These are phyloP conservation scores for Grantiella picta DNA, from an alignment of 2,113 vertebrate species.

Conservation along the genomic window DNA sequence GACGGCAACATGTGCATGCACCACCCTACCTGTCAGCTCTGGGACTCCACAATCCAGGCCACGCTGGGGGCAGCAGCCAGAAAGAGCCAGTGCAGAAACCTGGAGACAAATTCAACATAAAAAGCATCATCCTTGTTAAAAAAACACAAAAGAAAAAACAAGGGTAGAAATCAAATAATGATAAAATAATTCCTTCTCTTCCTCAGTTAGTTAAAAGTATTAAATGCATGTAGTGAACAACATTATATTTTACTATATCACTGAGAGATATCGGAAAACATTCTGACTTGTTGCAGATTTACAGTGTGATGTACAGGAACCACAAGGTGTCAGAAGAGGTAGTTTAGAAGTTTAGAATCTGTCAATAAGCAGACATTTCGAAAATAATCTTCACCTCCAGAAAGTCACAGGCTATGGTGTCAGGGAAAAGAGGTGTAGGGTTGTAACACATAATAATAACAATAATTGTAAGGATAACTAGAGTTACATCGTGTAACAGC, in stretches of 20 bases:
- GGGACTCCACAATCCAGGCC: not conserved
- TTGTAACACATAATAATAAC: constrained; percentile 31
- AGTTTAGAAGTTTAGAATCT: constrained; percentile 28
- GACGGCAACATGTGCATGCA: not conserved
- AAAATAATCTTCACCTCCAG: constrained; percentile 57
- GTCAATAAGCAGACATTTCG: constrained; percentile 40
- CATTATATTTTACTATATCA: not conserved
- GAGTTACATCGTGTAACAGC: not conserved
- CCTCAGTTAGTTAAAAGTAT: constrained; percentile 26
- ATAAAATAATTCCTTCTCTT: not conserved
- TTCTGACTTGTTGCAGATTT: constrained; percentile 4
- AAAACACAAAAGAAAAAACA: constrained; percentile 47
- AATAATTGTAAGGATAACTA: constrained; percentile 24
- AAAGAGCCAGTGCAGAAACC: not conserved
- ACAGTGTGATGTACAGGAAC: constrained; percentile 16
- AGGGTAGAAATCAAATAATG: constrained; percentile 14
- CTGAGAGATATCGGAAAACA: not conserved
- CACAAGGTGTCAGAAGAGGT: constrained; percentile 47
- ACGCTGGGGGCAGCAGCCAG: not conserved
- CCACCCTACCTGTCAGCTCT: not conserved
- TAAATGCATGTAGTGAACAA: not conserved
- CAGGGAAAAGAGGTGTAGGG: not conserved
- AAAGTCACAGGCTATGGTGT: constrained; percentile 11
- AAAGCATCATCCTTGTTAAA: constrained; percentile 1
- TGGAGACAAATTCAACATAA: not conserved